These are phyloP conservation scores for Mallotus villosus DNA, from an alignment of 2,797 vertebrate genomes.

Conservation along the genomic window DNA sequence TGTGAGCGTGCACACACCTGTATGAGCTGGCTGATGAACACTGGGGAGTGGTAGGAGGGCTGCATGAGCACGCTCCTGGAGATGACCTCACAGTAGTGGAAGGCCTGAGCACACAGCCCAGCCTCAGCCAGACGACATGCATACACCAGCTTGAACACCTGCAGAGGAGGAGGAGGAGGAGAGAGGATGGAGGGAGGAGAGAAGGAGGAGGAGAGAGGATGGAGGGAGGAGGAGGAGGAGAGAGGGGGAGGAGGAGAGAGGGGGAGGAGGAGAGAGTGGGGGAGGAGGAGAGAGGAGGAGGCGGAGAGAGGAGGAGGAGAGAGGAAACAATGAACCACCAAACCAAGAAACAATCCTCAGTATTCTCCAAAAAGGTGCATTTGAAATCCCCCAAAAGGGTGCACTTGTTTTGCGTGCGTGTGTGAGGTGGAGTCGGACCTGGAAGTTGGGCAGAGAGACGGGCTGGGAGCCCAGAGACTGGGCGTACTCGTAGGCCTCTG, in stretches of 20 bases:
- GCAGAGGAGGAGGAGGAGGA: neutral
- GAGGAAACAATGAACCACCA: too few species aligned
- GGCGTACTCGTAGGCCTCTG: conserved; percentile 95
- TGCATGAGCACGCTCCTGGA: conserved; percentile 81
- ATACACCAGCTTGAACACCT: conserved; percentile 98
- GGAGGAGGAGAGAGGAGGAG: too few species aligned
- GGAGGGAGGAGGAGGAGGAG: too few species aligned
- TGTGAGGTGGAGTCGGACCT: conserved; percentile 71
- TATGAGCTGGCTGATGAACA: conserved; percentile 87
- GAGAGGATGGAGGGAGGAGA: neutral
- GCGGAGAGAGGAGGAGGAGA: too few species aligned
- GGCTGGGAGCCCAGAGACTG: conserved; percentile 88
- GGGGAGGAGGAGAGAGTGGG: too few species aligned
- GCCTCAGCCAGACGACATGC: conserved; percentile 91
- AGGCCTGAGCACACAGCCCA: conserved; percentile 92
- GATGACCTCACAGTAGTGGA: conserved; percentile 96
- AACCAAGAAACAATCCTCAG: too few species aligned
- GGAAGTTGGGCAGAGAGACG: conserved; percentile 87
- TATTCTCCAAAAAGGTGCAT: too few species aligned
- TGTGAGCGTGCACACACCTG: conserved; percentile 73
- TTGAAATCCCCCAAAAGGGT: too few species aligned
- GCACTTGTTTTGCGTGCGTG: too few species aligned
- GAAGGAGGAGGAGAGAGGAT: neutral
- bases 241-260: too few species aligned
- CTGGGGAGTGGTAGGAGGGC: conserved; percentile 80